phyloP scores from a whole-genome alignment of 1,140 invertebrate species.

The Eubasilissa regina region DNA sequence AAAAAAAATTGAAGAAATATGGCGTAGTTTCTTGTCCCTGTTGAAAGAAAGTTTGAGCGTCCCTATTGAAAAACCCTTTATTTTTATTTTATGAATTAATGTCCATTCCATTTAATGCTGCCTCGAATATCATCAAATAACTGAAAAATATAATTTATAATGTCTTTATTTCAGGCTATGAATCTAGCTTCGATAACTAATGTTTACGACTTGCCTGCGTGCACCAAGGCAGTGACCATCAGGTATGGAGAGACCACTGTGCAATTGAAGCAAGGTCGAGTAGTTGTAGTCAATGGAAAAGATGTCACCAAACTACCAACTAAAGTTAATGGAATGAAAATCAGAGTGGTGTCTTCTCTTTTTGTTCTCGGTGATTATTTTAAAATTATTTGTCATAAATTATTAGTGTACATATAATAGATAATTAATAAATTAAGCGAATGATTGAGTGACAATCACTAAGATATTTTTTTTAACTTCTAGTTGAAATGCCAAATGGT shows the following conservation, averaged over 20 bases:
- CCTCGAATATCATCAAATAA: too few species aligned
- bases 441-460: neutral
- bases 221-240: slow-evolving; percentile 86
- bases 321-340: slow-evolving; percentile 73
- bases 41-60: too few species aligned
- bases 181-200: slow-evolving; percentile 72
- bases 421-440: too few species aligned
- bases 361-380: slow-evolving; percentile 76
- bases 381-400: slow-evolving; percentile 7
- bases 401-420: too few species aligned
- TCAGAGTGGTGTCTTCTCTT: slow-evolving; percentile 83
- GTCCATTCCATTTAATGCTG: too few species aligned
- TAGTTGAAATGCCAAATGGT: slow-evolving; percentile 83
- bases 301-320: slow-evolving; percentile 80
- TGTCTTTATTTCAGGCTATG: slow-evolving; percentile 72
- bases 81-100: too few species aligned
- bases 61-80: too few species aligned
- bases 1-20: too few species aligned
- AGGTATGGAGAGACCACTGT: slow-evolving; percentile 71
- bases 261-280: slow-evolving; percentile 81
- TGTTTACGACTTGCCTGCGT: slow-evolving; percentile 78
- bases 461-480: slow-evolving; percentile 59
- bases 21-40: too few species aligned
- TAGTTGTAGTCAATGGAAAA: slow-evolving; percentile 80
- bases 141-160: neutral